phyloP scores from a whole-genome alignment of 2,113 vertebrate genomes.

The Calidris pugnax region DNA sequence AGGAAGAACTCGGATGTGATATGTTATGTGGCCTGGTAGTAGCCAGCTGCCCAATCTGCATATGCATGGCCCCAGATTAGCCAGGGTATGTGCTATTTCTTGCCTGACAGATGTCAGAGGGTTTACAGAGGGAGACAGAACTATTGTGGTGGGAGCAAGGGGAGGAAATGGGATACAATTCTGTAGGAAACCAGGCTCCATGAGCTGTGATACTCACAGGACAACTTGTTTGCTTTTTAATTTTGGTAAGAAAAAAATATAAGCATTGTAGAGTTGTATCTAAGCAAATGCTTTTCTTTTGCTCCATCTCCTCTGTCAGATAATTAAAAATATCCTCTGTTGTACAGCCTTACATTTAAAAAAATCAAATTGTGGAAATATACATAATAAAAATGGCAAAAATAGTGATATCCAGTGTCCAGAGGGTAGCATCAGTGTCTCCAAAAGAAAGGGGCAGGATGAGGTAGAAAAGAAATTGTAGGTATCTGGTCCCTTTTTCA shows the following conservation, averaged over 20 bases:
- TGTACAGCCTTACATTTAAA: not conserved
- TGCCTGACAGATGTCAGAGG: conserved; percentile 67
- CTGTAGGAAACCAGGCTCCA: conserved; percentile 7
- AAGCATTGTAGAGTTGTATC: not conserved
- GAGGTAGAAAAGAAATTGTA: not conserved
- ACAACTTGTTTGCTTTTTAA: not conserved
- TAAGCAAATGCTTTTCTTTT: not conserved
- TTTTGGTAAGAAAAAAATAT: not conserved
- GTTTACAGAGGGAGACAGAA: conserved; percentile 32
- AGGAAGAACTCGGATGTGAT: conserved; percentile 32
- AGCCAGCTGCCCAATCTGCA: conserved; percentile 71
- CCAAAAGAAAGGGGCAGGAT: not conserved
- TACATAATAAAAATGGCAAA: not conserved
- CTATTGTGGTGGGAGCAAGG: conserved; percentile 22
- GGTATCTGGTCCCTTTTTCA: not conserved
- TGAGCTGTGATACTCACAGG: not conserved
- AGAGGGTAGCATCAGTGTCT: not conserved
- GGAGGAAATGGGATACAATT: conserved; percentile 22
- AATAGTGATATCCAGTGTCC: not conserved
- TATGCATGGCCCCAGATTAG: conserved; percentile 67
- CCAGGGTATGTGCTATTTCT: conserved; percentile 48
- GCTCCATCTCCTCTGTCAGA: not conserved
- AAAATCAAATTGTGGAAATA: not conserved
- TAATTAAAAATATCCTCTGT: not conserved
- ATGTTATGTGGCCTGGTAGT: conserved; percentile 51